phyloP scores from a whole-genome alignment of 2,113 vertebrate species.

The Tychaedon coryphoeus region DNA sequence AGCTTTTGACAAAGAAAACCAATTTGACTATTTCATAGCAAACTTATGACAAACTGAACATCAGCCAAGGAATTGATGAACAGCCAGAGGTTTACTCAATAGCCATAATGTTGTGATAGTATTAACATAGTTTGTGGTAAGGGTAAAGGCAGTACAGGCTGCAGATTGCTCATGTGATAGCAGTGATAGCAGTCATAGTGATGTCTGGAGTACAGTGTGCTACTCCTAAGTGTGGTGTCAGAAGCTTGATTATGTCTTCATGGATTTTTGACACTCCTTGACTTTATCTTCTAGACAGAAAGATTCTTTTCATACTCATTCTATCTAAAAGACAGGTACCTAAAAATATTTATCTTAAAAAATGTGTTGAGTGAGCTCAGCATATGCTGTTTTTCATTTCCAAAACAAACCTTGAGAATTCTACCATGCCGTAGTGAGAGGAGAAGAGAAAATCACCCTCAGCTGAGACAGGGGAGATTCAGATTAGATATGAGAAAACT shows the following conservation, averaged over 20 bases:
- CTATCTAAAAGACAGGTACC: background rate
- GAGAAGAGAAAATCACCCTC: background rate
- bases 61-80: background rate
- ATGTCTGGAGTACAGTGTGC: background rate
- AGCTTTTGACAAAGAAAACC: background rate
- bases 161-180: background rate
- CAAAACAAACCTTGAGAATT: background rate
- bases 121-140: background rate
- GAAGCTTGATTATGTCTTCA: background rate
- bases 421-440: background rate
- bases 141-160: background rate
- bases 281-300: background rate
- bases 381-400: background rate
- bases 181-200: background rate
- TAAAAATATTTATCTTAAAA: background rate
- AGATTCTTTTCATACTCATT: background rate
- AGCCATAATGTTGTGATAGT: background rate
- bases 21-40: background rate
- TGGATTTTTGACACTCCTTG: background rate
- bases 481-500: background rate
- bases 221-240: background rate
- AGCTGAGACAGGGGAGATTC: background rate
- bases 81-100: background rate
- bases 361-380: accelerated
- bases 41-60: background rate